Base-by-base conservation (phyloP, 1,140 invertebrate genomes). In the Bombus superbus region DNA sequence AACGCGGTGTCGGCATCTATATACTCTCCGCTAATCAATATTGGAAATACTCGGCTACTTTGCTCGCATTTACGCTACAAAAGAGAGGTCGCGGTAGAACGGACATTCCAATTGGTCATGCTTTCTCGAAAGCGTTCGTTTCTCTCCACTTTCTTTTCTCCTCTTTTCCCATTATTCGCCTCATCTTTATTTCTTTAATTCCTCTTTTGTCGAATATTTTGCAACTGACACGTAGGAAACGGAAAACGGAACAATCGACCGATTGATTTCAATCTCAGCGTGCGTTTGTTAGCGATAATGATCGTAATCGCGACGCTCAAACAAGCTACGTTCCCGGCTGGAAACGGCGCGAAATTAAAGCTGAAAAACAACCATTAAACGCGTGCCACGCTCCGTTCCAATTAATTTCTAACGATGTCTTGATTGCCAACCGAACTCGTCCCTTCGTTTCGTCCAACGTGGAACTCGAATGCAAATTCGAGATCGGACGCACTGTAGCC, bases 381-480 rank as follows among this genome's bases (percentile, higher is more conserved):
- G 57, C 83, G 57, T 75, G 59, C 76, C 59, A 32, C 74, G 47
- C 53, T 88, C 42, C 75, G 80, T 83, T 86, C 87, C 88, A 89
- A 89, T 89, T 89, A 89, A 89, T 89, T 89, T 83, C 84, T 89
- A 89, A 89, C 88, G 87, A 89, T 81, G 69, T 62, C 66, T 71
- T 68, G 83, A 88, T 89, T 72, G 83, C 57, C 74, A 72, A 68
- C 71, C 71, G 57, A 79, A 85, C 28, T 69, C 42, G 68, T 47
- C 66, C 69, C n/a, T 68, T n/a, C 47, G 10, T 42, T 38, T 44
- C 22, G 25, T 71, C 69, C 77, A 8, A 28, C n/a, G 28, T 18
- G 25, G 18, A 35, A 73, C 47, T n/a, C 57, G 57, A 42, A 84
- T 77, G 81, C 81, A 85, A 88, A 84, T 84, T 72, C 40, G 44